These are phyloP conservation scores for Trichechus manatus DNA, from an alignment of 2,113 vertebrate genomes.

Conservation along the genomic window DNA sequence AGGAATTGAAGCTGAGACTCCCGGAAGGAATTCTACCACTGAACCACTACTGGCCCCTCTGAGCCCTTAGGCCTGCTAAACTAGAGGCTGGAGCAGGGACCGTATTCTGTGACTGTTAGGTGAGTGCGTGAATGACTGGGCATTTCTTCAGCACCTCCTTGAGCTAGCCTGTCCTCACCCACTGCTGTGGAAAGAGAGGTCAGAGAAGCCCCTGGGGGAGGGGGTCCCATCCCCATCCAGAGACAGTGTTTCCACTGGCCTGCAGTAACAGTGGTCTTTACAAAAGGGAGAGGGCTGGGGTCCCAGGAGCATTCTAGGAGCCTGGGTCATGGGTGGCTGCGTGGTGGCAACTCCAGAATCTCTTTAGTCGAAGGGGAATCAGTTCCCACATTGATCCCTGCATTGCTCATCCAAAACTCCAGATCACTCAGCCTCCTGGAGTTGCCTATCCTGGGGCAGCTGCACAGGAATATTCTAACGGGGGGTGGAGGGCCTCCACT, in stretches of 20 bases:
- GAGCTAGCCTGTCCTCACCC: not conserved
- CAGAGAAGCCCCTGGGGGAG: not conserved
- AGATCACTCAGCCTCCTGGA: not conserved
- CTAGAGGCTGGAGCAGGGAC: not conserved
- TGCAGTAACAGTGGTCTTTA: not conserved
- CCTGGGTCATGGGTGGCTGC: not conserved
- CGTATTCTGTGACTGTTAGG: not conserved
- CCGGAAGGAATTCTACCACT: not conserved
- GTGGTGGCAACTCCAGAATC: not conserved
- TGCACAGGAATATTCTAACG: not conserved
- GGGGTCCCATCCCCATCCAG: not conserved
- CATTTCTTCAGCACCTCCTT: not conserved
- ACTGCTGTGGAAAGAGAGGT: not conserved
- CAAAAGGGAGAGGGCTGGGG: not conserved
- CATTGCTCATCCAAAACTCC: not conserved
- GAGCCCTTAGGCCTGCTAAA: not conserved
- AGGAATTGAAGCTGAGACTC: not conserved
- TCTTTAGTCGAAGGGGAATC: not conserved
- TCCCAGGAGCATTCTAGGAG: not conserved
- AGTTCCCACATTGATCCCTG: not conserved
- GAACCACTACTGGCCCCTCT: not conserved
- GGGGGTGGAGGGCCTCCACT: not conserved
- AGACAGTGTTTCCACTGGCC: too few species aligned
- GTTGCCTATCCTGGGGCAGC: not conserved
- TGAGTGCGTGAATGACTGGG: not conserved